A percentile compares a stretch with the other conserved stretches of the same genome.
Conservation (phyloP, 2,888 invertebrate species). For the Pseudococcus jackbeardsleyi region DNA sequence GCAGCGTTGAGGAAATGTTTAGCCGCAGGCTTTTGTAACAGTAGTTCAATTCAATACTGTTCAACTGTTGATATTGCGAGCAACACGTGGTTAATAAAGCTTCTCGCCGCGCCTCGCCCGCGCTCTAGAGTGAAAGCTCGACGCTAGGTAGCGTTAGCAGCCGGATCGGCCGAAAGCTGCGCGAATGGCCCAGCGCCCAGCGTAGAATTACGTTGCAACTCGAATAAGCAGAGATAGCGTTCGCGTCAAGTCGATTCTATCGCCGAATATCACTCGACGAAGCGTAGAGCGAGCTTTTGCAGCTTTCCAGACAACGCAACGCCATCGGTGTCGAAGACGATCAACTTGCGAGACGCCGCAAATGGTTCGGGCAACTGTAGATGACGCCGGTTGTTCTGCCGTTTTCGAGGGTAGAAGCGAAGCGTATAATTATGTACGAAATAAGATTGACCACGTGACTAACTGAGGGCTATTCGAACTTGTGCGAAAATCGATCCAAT, state of each 20-base stretch:
- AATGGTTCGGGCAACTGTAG: not conserved
- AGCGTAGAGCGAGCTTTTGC: not conserved
- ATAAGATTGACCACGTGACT: too few species aligned
- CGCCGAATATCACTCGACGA: not conserved
- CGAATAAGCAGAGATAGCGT: not conserved
- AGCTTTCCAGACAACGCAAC: not conserved
- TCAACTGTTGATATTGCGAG: constrained; percentile 41
- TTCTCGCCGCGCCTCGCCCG: too few species aligned
- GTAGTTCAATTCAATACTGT: constrained; percentile 34
- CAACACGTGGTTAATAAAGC: constrained; percentile 40
- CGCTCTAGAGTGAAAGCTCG: not conserved
- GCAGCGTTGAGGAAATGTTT: not conserved
- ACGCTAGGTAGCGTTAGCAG: not conserved
- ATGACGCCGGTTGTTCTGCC: too few species aligned
- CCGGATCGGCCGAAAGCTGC: not conserved
- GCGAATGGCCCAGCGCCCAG: not conserved
- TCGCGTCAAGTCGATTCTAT: not conserved
- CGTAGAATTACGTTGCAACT: not conserved
- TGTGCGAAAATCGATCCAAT: too few species aligned
- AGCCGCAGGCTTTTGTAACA: not conserved
- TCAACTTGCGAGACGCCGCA: not conserved
- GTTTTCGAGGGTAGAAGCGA: too few species aligned
- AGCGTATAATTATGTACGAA: too few species aligned
- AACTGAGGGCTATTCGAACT: too few species aligned
- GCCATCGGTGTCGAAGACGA: too few species aligned